These are phyloP conservation scores for Anser cygnoides DNA, from an alignment of 2,113 vertebrate genomes.

Conservation along the genomic window DNA sequence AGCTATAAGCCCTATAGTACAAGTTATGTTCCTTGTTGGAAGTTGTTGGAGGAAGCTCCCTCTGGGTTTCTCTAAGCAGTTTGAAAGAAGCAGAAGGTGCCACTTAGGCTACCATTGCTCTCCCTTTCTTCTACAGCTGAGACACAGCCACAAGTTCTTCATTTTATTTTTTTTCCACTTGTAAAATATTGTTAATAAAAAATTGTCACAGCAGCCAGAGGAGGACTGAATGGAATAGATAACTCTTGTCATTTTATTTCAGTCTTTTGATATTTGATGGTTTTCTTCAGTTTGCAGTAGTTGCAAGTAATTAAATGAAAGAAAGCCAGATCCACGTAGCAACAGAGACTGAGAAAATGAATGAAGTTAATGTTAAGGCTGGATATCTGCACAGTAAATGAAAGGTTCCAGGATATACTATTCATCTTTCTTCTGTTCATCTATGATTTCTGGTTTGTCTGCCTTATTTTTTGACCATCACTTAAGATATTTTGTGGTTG, in stretches of 20 bases:
- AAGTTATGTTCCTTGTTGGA: not conserved
- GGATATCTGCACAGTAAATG: not conserved
- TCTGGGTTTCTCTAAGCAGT: not conserved
- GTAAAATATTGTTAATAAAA: not conserved
- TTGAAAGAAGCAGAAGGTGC: not conserved
- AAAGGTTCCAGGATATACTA: not conserved
- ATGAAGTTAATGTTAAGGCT: not conserved
- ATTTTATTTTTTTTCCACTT: not conserved
- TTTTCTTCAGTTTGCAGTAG: not conserved
- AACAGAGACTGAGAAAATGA: not conserved
- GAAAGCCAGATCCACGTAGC: not conserved
- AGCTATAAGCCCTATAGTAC: accelerated
- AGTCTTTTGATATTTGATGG: not conserved
- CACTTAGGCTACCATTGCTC: accelerated
- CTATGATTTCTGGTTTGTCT: not conserved
- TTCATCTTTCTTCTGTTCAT: not conserved
- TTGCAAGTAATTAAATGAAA: not conserved
- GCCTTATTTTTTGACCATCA: not conserved
- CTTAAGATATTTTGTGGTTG: not conserved
- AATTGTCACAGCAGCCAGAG: not conserved
- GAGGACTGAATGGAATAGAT: not conserved
- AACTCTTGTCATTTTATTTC: not conserved
- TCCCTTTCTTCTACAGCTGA: not conserved
- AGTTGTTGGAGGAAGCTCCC: not conserved
- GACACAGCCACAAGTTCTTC: not conserved